phyloP scores from a whole-genome alignment of 2,797 vertebrate genomes.

The Petrocephalus schoutedeni region DNA sequence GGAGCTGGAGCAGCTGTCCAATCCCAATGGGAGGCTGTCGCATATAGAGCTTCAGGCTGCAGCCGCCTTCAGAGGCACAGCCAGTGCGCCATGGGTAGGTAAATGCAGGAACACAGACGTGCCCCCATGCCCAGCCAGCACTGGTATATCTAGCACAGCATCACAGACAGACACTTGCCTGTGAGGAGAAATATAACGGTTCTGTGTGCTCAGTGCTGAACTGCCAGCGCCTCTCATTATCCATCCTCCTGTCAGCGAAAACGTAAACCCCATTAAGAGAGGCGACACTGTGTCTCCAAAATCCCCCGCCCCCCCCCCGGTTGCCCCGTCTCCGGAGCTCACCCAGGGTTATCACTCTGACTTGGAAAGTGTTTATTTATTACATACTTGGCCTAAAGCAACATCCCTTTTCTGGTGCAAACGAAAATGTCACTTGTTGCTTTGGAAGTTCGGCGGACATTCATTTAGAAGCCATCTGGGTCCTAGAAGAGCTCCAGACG shows the following conservation, averaged over 20 bases:
- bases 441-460: neutral
- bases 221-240: neutral
- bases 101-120: neutral
- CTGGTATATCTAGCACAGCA: neutral
- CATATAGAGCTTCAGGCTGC: conserved; percentile 36
- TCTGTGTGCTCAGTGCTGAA: neutral
- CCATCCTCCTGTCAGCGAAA: neutral
- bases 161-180: neutral
- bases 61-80: conserved; percentile 41
- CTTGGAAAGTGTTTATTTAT: neutral
- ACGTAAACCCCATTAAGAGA: neutral
- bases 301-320: neutral
- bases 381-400: neutral
- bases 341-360: neutral
- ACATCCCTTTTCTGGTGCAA: neutral
- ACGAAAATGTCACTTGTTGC: neutral
- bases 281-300: neutral
- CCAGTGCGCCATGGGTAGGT: conserved; percentile 61
- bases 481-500: neutral
- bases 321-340: neutral
- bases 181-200: neutral
- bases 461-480: neutral
- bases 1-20: conserved; percentile 62
- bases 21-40: conserved; percentile 45
- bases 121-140: neutral